A percentile compares a stretch with the other conserved stretches of the same genome.
phyloP scores from a whole-genome alignment of 2,888 invertebrate species.

The Nasonovia ribisnigri region DNA sequence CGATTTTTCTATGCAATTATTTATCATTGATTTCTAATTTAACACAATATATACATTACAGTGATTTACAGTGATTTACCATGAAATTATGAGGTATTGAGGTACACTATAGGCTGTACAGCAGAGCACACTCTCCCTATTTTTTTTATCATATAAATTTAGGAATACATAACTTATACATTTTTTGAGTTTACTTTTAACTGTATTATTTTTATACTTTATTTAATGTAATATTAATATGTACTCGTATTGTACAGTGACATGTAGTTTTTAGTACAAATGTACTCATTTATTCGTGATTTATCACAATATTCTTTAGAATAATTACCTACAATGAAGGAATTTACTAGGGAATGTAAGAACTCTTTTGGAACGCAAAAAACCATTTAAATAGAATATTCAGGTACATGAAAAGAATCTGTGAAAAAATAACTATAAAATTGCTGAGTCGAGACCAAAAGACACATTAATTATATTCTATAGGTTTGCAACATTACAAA shows the following conservation, averaged over 20 bases:
- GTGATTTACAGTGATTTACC: too few species aligned
- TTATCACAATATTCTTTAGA: background rate
- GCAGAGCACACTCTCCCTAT: too few species aligned
- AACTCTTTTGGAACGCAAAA: background rate
- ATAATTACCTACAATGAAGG: background rate
- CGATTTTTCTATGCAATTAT: too few species aligned
- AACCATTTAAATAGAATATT: background rate
- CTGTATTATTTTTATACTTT: background rate
- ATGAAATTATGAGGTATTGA: too few species aligned
- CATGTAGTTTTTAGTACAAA: background rate
- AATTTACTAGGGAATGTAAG: background rate
- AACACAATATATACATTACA: too few species aligned
- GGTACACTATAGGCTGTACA: too few species aligned
- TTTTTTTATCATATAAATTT: background rate
- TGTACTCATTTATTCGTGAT: background rate
- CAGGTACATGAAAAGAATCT: background rate
- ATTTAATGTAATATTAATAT: background rate
- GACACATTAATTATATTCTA: background rate
- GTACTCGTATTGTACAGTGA: background rate
- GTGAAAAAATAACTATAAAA: background rate
- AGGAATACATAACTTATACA: background rate
- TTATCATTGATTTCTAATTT: too few species aligned
- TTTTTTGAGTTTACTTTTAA: background rate
- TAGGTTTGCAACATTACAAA: background rate
- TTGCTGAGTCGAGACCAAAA: background rate